Evolutionary conservation across 2,113 vertebrate genomes (phyloP).

Genomic region (Opisthocomus hoazin): DNA sequence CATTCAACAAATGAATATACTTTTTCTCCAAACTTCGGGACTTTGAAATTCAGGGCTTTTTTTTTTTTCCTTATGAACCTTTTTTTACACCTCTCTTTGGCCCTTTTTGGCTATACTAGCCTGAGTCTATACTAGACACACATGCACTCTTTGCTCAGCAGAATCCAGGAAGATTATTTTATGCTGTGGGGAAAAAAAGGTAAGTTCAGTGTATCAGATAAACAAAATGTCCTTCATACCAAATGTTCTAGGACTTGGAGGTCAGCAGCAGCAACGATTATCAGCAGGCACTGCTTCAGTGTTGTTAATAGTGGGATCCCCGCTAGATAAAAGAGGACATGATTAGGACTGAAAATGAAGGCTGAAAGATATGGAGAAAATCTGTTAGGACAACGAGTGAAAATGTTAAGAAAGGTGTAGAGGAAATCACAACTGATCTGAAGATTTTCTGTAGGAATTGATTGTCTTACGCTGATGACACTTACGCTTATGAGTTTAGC

Average conservation of each 20-base stretch:
- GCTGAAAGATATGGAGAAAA: neutral
- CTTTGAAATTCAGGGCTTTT: neutral
- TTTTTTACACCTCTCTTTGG: neutral
- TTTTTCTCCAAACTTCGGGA: neutral
- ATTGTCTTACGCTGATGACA: neutral
- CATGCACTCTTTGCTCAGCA: neutral
- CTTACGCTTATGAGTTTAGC: neutral
- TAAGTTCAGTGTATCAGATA: neutral
- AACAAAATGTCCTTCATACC: neutral
- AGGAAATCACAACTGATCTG: neutral
- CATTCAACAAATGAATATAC: neutral
- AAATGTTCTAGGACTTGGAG: neutral
- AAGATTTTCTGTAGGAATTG: neutral
- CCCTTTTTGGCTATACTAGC: neutral
- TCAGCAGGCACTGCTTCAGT: neutral
- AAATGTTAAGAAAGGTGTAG: neutral
- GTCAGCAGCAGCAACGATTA: neutral
- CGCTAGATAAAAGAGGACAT: neutral
- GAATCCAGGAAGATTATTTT: neutral
- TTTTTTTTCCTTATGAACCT: neutral
- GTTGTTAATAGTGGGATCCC: neutral
- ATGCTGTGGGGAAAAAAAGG: neutral
- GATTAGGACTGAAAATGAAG: neutral
- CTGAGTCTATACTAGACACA: neutral
- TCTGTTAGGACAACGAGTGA: neutral